These are phyloP conservation scores for Bovichtus diacanthus DNA, from an alignment of 2,797 vertebrate species.

Conservation along the genomic window DNA sequence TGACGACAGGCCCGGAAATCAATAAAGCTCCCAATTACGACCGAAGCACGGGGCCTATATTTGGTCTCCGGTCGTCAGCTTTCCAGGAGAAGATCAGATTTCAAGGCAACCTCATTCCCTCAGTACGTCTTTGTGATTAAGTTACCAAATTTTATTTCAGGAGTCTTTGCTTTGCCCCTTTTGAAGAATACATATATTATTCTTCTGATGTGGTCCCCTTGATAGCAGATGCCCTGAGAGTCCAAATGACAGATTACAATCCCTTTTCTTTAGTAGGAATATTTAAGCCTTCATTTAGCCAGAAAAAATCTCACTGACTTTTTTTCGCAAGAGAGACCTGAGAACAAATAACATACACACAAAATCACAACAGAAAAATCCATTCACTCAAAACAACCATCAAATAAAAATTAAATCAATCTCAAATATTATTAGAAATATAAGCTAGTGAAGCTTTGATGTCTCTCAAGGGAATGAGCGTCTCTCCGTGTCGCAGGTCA, in stretches of 20 bases:
- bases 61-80: slow-evolving; percentile 59
- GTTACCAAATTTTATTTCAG: slow-evolving; percentile 60
- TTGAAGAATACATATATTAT: slow-evolving; percentile 63
- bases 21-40: slow-evolving; percentile 85
- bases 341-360: neutral
- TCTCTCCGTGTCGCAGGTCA: neutral
- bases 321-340: neutral
- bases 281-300: neutral
- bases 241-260: slow-evolving; percentile 4
- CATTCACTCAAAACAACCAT: neutral
- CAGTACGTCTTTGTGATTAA: slow-evolving; percentile 52
- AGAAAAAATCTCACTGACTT: neutral
- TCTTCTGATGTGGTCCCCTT: slow-evolving; percentile 33
- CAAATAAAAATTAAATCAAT: neutral
- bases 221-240: slow-evolving; percentile 22
- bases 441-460: neutral
- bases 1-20: slow-evolving; percentile 83
- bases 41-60: slow-evolving; percentile 64
- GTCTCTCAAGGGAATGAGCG: neutral
- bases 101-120: slow-evolving; percentile 62
- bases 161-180: slow-evolving; percentile 22
- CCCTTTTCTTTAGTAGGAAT: slow-evolving; percentile 7
- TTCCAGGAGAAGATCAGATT: slow-evolving; percentile 70
- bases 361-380: neutral
- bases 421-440: too few species aligned